Base-by-base conservation (phyloP, 2,113 vertebrate genomes). In the Rallus limicola region DNA sequence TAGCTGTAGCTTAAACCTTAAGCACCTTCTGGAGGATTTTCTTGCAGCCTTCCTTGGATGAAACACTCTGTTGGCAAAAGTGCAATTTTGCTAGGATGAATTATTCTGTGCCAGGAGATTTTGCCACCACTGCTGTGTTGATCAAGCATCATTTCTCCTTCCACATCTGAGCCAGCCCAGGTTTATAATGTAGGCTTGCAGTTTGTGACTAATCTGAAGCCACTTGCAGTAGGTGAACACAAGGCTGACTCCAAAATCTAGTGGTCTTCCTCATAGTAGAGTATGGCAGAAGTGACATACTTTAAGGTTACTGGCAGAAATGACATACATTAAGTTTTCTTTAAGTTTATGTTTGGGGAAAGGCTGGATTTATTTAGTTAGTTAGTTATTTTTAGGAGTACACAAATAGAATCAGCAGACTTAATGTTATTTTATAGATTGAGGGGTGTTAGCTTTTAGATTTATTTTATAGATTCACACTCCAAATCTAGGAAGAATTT, bases 11-110 rank as follows among this genome's bases (percentile, higher is more conserved):
- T 86, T 26, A 56, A 40, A 31, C 10, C 16, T 52, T 44, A 36
- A 83, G 33, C 82, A 24, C 16, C 40, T 79, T 65, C 46, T 52
- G 4, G 4, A 74, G 50, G 50, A 67, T n/a, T 14, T 86, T 74
- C 56, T 40, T 62, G 14, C 53, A 60, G 67, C 20, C 10, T 74
- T 70, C 21, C 38, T 65, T 0, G 0, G 18, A n/a, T 58, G 33
- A 85, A 90, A 64, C 52, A 2, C 55, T 67, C 12, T 24, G 78
- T 26, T 40, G 65, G 24, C 36, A 33, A 20, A 74, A 48, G 4
- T 11, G 14, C 24, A 11, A 2, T 53, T 69, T 31, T 77, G 16
- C 53, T 38, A 2, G 28, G 48, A 34, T 36, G 26, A 58, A 53
- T 58, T 67, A 31, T 52, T 74, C 59, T 9, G 2, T 16, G 33